Evolutionary conservation across 1,140 invertebrate species (phyloP), one percentile per base, ranked within the genome.

Genomic region (Pseudomyrmex cubaensis): DNA sequence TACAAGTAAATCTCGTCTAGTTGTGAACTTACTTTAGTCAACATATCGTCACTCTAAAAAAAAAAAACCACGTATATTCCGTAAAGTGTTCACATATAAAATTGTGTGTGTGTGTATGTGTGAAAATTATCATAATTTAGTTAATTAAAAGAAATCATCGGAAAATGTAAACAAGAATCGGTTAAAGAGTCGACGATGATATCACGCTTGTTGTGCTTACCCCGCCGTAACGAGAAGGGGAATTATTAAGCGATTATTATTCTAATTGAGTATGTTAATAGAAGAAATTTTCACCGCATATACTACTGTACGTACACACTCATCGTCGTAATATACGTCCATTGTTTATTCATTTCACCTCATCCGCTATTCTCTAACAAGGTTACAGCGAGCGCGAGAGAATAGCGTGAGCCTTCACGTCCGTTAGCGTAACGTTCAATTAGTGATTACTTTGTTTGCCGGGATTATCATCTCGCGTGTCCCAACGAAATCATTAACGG

Each of bases 211-310:
- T 66, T 48, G 66, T 86, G 87, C 78, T 89, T 89, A 83, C 70
- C 73, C 84, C 63, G 35, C 59, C 69, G 74, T 84, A 80, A 89
- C 87, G 87, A 67, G 75, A 59, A 70, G 76, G 56, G 64, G 66
- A 74, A 75, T 88, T 83, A 85, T 89, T 89, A 85, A 88, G 73
- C 54, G 63, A 72, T 85, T 88, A 88, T 88, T 67, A 84, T 73
- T 85, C 77, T 75, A 89, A 85, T 83, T 89, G 80, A 59, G 77
- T 86, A 75, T 87, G 35, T 88, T 87, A 87, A 72, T 75, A 75
- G 69, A 76, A 76, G 63, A 70, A 87, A 77, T 78, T 87, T 87
- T 84, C 61, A 64, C 84, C 64, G 70, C 59, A 44, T 35, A 35
- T 35, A 35, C 35, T 35, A 35, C 4, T 35, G 7, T 35, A 35